These are phyloP conservation scores for Drosophila kokeensis DNA, from an alignment of 2,888 invertebrate species.

Conservation along the genomic window DNA sequence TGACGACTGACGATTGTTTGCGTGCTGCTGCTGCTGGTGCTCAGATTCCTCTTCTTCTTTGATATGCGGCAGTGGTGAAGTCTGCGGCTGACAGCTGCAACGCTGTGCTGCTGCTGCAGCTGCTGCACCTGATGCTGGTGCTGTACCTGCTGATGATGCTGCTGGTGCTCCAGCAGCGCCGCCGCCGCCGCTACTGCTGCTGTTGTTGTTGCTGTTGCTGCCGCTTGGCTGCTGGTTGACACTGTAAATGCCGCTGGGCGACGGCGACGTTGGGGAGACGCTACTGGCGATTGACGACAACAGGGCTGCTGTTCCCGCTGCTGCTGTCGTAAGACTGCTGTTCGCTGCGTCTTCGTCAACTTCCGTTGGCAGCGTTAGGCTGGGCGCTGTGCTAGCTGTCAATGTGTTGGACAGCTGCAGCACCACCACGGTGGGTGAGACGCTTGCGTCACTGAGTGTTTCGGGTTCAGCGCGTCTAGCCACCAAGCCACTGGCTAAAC, in stretches of 20 bases:
- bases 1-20: conserved; percentile 25
- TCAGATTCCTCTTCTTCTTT: conserved; percentile 91
- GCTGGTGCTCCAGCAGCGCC: conserved; percentile 85
- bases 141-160: conserved; percentile 84
- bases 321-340: conserved; percentile 38
- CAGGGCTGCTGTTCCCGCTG: conserved; percentile 45
- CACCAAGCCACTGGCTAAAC: conserved; percentile 79
- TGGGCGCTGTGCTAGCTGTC: conserved; percentile 60
- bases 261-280: conserved; percentile 60
- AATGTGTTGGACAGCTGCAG: conserved; percentile 60
- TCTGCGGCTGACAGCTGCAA: conserved; percentile 87
- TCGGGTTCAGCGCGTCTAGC: conserved; percentile 82
- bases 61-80: conserved; percentile 92
- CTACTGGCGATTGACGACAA: conserved; percentile 43
- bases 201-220: conserved; percentile 31
- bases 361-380: conserved; percentile 51
- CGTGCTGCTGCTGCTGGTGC: conserved; percentile 78
- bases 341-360: conserved; percentile 1
- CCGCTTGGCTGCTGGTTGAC: conserved; percentile 46
- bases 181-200: conserved; percentile 9
- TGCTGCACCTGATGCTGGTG: conserved; percentile 23
- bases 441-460: conserved; percentile 81
- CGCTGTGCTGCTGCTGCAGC: conserved; percentile 50
- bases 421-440: conserved; percentile 80
- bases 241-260: conserved; percentile 47